These are phyloP conservation scores for Eumaeus atala DNA, from an alignment of 1,140 invertebrate species.

Conservation along the genomic window DNA sequence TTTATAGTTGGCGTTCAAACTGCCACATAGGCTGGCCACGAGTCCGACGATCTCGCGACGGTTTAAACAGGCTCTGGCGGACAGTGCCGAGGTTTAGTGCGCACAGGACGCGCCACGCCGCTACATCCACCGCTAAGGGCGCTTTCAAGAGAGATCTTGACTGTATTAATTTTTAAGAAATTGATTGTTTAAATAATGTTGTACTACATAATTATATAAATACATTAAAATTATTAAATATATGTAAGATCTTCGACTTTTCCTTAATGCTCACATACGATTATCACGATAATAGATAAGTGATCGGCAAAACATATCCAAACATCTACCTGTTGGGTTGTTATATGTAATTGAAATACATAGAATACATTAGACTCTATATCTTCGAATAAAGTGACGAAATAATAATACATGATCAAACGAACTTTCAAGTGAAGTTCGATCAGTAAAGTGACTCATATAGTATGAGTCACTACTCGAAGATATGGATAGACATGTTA, in stretches of 20 bases:
- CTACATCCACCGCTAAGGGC: constrained; percentile 22
- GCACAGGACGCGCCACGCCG: not conserved
- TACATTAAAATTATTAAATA: not conserved
- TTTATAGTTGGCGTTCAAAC: not conserved
- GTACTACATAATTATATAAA: not conserved
- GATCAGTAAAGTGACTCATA: too few species aligned
- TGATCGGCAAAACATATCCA: constrained; percentile 10
- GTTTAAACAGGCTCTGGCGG: not conserved
- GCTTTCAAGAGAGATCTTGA: not conserved
- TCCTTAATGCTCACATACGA: not conserved
- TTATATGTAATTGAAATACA: constrained; percentile 1
- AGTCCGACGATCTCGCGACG: not conserved
- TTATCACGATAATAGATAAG: not conserved
- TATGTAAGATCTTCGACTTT: not conserved
- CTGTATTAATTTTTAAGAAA: too few species aligned
- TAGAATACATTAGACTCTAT: not conserved
- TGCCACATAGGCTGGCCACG: not conserved
- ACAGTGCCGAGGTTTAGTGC: not conserved
- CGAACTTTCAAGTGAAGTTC: constrained; percentile 14
- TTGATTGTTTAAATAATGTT: constrained; percentile 2
- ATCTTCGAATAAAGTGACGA: constrained; percentile 15
- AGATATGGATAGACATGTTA: too few species aligned
- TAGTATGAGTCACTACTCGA: not conserved
- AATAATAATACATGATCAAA: constrained; percentile 15
- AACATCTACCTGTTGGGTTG: constrained; percentile 18